Conservation (phyloP, 2,888 invertebrate species). For the Dryobota labecula region DNA sequence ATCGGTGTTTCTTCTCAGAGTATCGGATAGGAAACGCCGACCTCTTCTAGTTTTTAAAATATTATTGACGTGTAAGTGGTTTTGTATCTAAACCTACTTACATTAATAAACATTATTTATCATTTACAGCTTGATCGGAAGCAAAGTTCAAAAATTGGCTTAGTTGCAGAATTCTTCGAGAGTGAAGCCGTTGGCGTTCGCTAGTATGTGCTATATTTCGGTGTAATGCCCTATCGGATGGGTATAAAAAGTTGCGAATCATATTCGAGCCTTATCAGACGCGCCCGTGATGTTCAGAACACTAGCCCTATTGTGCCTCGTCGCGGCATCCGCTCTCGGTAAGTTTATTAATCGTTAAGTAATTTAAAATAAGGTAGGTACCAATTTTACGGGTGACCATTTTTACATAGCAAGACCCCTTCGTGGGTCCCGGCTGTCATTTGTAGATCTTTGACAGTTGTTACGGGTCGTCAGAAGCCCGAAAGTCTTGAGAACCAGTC, state of each 20-base stretch:
- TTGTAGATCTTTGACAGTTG: too few relatives aligned
- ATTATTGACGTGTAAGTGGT: neutral
- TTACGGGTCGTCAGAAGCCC: too few relatives aligned
- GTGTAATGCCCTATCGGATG: conserved; percentile 18
- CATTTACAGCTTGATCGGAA: neutral
- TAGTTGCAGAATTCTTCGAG: neutral
- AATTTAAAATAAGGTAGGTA: neutral
- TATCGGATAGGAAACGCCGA: too few relatives aligned
- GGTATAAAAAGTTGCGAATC: conserved; percentile 35
- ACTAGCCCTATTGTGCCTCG: conserved; percentile 37
- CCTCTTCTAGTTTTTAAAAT: neutral
- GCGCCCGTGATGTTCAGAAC: conserved; percentile 34
- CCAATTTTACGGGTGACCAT: too few relatives aligned
- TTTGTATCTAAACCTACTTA: neutral
- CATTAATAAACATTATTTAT: neutral
- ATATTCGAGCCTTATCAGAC: conserved; percentile 18
- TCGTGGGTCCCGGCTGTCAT: too few relatives aligned
- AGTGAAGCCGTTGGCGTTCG: neutral
- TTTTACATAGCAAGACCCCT: too few relatives aligned
- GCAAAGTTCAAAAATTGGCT: neutral
- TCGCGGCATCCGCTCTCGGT: conserved; percentile 45
- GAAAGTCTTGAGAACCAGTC: too few relatives aligned
- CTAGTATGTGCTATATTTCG: conserved; percentile 3
- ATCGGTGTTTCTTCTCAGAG: neutral
- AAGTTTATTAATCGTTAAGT: conserved; percentile 14